Evolutionary conservation across 1,140 invertebrate genomes (phyloP).

Genomic region (Zaprionus ghesquierei): DNA sequence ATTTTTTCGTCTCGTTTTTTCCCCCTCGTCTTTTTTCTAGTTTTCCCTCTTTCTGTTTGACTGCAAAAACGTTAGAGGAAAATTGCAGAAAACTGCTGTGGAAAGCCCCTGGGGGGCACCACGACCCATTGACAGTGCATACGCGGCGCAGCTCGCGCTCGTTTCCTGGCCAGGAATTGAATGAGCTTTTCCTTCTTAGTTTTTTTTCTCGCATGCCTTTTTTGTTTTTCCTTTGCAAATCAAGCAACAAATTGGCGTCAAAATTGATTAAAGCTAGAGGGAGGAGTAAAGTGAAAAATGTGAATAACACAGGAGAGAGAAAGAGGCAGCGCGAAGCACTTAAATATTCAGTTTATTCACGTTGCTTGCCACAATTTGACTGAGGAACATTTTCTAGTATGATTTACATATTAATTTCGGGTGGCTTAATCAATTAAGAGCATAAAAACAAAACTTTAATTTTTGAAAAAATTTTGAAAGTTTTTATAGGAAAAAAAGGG

Average conservation of each 20-base stretch:
- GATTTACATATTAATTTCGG: no score
- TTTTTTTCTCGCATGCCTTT: not conserved
- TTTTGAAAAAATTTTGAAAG: no score
- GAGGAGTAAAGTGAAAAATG: not conserved
- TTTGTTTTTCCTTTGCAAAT: constrained; percentile 27
- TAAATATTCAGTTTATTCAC: no score
- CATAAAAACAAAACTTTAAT: no score
- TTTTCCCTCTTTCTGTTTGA: constrained; percentile 1
- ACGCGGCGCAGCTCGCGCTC: not conserved
- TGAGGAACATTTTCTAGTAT: no score
- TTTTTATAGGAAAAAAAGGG: no score
- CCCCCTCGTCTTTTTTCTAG: not conserved
- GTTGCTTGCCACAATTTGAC: no score
- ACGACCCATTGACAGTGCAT: constrained; percentile 15
- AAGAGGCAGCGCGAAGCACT: not conserved
- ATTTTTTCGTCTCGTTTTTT: constrained; percentile 1
- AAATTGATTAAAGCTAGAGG: constrained; percentile 45
- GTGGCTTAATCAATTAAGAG: no score
- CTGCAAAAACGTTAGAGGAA: constrained; percentile 30
- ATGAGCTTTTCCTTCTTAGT: constrained; percentile 12
- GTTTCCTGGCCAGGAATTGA: constrained; percentile 19
- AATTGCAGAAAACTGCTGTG: constrained; percentile 44
- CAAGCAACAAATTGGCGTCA: constrained; percentile 41
- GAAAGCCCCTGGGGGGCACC: not conserved
- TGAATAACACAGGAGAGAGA: not conserved